Conservation (phyloP, 2,888 invertebrate genomes). For the Meliscaeva auricollis region DNA sequence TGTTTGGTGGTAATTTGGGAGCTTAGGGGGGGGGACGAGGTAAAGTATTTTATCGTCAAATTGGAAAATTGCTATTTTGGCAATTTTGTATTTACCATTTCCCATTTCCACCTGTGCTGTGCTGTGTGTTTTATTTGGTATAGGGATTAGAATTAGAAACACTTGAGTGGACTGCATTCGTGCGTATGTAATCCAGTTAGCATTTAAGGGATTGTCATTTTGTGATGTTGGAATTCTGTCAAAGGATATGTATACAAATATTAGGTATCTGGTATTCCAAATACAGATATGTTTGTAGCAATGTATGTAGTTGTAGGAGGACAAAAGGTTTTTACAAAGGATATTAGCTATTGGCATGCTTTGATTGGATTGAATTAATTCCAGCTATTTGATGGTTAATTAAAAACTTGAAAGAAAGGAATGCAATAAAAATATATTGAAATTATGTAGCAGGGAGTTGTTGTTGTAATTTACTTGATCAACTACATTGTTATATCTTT, state of each 20-base stretch:
- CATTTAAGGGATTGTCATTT: constrained; percentile 63
- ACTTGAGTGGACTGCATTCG: constrained; percentile 66
- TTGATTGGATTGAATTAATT: constrained; percentile 32
- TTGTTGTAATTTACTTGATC: background rate
- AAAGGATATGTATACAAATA: constrained; percentile 44
- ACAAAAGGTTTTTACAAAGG: constrained; percentile 25
- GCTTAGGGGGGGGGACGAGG: background rate
- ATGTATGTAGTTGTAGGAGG: background rate
- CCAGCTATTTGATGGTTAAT: constrained; percentile 46
- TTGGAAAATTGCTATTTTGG: constrained; percentile 74
- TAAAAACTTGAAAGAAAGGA: constrained; percentile 21
- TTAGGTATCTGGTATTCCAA: constrained; percentile 31
- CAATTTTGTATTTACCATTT: constrained; percentile 43
- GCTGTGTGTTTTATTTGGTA: background rate
- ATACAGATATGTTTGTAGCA: background rate
- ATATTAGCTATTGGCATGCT: constrained; percentile 15
- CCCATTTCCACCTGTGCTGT: constrained; percentile 48
- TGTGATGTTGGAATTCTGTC: constrained; percentile 48
- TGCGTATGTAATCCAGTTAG: constrained; percentile 72
- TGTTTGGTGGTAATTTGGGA: constrained; percentile 5
- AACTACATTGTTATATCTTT: background rate
- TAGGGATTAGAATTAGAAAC: constrained; percentile 68
- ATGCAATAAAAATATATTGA: background rate
- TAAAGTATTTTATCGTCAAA: constrained; percentile 24
- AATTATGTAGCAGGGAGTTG: background rate